Evolutionary conservation across 2,113 vertebrate genomes (phyloP), one percentile per base, ranked within the genome.

Genomic region (Corythornis vintsioides): DNA sequence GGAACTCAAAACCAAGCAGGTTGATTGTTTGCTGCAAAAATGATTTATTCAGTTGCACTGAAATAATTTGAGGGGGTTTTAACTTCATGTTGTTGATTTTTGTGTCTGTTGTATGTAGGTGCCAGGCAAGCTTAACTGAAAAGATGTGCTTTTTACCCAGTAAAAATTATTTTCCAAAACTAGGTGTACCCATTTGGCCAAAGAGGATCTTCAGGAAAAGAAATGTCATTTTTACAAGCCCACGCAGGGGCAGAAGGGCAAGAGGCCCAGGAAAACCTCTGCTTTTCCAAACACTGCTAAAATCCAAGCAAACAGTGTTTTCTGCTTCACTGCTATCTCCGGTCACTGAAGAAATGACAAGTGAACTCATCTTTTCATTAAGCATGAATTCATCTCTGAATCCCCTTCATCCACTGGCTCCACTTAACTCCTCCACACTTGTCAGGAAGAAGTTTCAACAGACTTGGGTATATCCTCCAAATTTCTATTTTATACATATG

Each of bases 281-380:
- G 71, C 42, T 89, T 89, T 93, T 86, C 66, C 78, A 96, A 86
- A 88, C 70, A 66, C 35, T 55, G n/a, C 42, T 76, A 71, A 94
- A 90, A 88, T 73, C 45, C 59, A 89, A 75, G 74, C 66, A 94
- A 82, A 92, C 1, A 84, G 13, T 72, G 28, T 82, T 92, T 95
- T 89, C 66, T 94, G 75, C 64, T 88, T 94, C 79, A 60, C 35
- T 72, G 10, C 50, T 61, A 50, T 26, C 81, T 76, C 29, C 0
- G 0, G 73, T 84, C 90, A 86, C 6, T 81, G 73, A 92, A 90
- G 57, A 93, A 92, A 78, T 69, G 13, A 67, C 42, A 86, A 75
- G 33, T 35, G 50, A 84, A 78, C 55, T 88, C 43, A 78, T 31
- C 48, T 55, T 77, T 86, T 53, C 43, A 11, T 86, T 64, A 94